Conservation (phyloP, 2,888 invertebrate genomes). For the Caenorhabditis afra region DNA sequence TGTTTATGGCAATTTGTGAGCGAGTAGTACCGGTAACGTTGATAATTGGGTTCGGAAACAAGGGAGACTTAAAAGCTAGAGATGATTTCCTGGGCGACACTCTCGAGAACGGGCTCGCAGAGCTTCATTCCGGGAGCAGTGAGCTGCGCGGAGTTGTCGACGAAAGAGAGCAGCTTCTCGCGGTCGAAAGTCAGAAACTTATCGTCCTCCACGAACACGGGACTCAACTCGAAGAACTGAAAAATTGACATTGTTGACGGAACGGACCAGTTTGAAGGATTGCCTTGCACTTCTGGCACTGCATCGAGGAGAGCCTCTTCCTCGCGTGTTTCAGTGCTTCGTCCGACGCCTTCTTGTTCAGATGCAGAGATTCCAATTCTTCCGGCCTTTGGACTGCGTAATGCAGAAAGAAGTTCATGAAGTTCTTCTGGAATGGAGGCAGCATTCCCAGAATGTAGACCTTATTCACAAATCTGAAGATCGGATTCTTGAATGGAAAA, state of each 20-base stretch:
- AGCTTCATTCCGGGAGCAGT: conserved; percentile 32
- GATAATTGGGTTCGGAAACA: background rate
- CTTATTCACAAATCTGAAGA: conserved; percentile 28
- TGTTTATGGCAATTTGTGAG: background rate
- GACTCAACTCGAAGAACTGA: conserved; percentile 43
- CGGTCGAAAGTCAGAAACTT: conserved; percentile 36
- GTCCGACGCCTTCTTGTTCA: conserved; percentile 22
- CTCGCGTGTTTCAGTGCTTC: conserved; percentile 17
- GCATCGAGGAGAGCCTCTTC: conserved; percentile 23
- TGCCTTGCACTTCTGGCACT: conserved; percentile 26
- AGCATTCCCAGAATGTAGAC: conserved; percentile 32
- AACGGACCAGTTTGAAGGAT: background rate
- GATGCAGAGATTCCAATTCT: conserved; percentile 31
- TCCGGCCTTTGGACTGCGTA: conserved; percentile 27
- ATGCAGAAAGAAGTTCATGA: conserved; percentile 31
- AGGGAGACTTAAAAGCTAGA: background rate
- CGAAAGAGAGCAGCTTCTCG: conserved; percentile 16
- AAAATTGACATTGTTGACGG: background rate
- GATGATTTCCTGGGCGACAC: conserved; percentile 20
- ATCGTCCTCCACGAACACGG: conserved; percentile 19
- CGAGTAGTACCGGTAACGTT: background rate
- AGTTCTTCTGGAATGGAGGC: conserved; percentile 14
- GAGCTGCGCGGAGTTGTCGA: conserved; percentile 43
- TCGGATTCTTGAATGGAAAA: background rate
- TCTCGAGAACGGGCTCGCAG: conserved; percentile 23